phyloP scores from a whole-genome alignment of 2,888 invertebrate species.

The Alviniconcha strummeri region DNA sequence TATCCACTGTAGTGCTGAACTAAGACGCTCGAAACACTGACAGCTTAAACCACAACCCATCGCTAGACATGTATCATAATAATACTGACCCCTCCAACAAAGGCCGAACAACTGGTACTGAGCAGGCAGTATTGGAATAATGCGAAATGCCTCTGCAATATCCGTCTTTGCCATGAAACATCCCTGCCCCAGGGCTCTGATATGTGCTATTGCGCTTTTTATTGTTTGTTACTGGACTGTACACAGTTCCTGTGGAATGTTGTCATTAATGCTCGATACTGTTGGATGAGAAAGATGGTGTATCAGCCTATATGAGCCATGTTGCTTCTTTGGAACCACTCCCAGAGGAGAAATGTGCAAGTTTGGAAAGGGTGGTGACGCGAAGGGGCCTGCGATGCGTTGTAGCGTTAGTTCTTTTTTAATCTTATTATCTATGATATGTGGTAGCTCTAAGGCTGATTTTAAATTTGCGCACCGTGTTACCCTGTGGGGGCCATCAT shows the following conservation, averaged over 20 bases:
- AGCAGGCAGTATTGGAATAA: not conserved
- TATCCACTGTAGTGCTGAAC: constrained; percentile 18
- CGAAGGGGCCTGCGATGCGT: not conserved
- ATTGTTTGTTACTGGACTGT: not conserved
- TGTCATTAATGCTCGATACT: not conserved
- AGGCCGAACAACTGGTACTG: not conserved
- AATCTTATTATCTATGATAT: not conserved
- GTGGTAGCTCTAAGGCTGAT: not conserved
- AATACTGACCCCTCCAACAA: not conserved
- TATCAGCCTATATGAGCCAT: not conserved
- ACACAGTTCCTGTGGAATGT: not conserved
- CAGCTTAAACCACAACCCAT: constrained; percentile 13
- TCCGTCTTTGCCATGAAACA: not conserved
- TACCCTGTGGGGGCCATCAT: not conserved
- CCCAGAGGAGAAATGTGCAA: not conserved
- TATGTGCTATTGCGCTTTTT: not conserved
- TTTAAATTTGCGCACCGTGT: not conserved
- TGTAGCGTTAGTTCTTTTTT: not conserved
- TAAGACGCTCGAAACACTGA: not conserved
- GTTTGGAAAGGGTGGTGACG: not conserved
- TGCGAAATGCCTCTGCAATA: not conserved
- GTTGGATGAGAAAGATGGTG: not conserved
- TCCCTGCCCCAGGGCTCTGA: not conserved
- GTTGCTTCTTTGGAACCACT: not conserved
- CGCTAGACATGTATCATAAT: not conserved